Base-by-base conservation (phyloP, 2,888 invertebrate species). In the Ophonus ardosiacus region DNA sequence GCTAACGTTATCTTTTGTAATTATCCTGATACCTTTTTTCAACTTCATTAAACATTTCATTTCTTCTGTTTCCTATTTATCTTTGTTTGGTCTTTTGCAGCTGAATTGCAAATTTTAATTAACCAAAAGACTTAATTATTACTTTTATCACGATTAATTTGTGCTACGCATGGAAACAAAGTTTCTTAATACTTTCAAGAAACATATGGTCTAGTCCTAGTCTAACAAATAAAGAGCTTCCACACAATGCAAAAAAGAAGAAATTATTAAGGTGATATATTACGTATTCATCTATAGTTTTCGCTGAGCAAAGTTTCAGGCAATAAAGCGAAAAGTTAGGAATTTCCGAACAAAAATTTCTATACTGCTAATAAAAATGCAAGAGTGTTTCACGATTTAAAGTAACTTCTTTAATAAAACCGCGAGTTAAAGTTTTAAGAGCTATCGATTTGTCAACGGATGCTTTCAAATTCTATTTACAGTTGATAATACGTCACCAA, bases 381-480 rank as follows among this genome's bases (percentile, higher is more conserved):
- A 79, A 59, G 24, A 79, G 59, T 17, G 59, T 79, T 79, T 24
- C 57, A 21, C 21, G 38, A 31, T 79, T 57, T 18, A 79, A 59
- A 59, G 57, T 18, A 79, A 79, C 78, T 78, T 59, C 24, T 57
- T 78, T 56, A 78, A 57, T 31, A 78, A n/a, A 78, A 13, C 31
- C 59, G 38, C 78, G 38, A 31, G 21, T 31, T n/a, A 8, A 79
- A 79, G 79, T 81, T 51, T 43, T 21, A 31, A 63, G 15, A 81
- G 68, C 24, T 65, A 81, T 81, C 56, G 81, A 81, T 68, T 65
- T 81, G 43, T 81, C 61, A 43, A 57, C 24, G 24, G 21, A 51
- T 18, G 56, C 63, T 81, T 81, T 81, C 40, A 81, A 65, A 81
- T 68, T 68, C 81, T 68, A 81, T 81, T 63, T 81, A 21, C 63